Base-by-base conservation (phyloP, 2,888 invertebrate genomes). In the Frankliniella intonsa region DNA sequence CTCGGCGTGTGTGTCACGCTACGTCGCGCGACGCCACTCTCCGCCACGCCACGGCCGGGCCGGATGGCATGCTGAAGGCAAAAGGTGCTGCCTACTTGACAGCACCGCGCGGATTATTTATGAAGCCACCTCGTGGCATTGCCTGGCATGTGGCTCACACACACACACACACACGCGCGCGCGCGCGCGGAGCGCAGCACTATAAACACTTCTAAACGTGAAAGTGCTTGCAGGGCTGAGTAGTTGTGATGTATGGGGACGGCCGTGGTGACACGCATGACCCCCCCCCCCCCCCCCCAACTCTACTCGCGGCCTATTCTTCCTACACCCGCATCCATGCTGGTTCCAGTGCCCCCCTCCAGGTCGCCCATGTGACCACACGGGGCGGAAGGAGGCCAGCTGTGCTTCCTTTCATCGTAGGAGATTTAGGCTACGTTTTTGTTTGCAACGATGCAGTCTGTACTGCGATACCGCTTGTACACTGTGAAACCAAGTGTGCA, bases 151-250 rank as follows among this genome's bases (percentile, higher is more conserved):
- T 76, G 25, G 22, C 69, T 22, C 69, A 7, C 69, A 5, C 69
- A 22, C 69, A 76, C 69, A 76, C 69, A 69, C 69, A 22, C 69
- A 10, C 69, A 3, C 69, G 22, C 69, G 25, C 25, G 12, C 25
- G 25, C 55, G 25, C 62, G 62, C 38, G 38, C 5, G 38, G 38
- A 38, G 38, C 38, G 55, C 55, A 55, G 55, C 25, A 76, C 69
- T 76, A 76, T 76, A 76, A 76, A 76, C 69, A 76, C 69, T 76
- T 76, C 69, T 76, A 76, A 76, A 76, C 69, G 69, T 76, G 69
- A 76, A 76, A 76, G 69, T 76, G 69, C 69, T 22, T 22, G 69
- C 69, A 22, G 69, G 69, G 25, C 69, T 76, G 69, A 76, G 69
- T 76, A 76, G 69, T 76, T 76, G 69, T 76, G 69, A 76, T 76